Percentiles rank a stretch among this genome's conserved stretches.
Evolutionary conservation across 2,797 vertebrate species (phyloP).

Genomic region (Halcyon leucocephala): DNA sequence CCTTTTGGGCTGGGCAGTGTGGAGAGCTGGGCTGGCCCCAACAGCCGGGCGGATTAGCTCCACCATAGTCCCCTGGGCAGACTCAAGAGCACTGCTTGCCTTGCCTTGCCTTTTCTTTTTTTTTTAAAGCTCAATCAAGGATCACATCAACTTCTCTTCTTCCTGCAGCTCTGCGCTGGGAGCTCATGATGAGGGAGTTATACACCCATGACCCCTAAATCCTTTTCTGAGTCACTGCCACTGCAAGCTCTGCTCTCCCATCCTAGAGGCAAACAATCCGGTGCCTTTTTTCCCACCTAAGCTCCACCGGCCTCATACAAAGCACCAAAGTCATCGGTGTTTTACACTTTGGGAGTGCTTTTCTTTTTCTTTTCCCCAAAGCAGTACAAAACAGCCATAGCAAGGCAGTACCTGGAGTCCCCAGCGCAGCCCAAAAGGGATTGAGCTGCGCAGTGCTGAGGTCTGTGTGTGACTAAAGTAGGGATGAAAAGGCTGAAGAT

Average conservation of each 20-base stretch:
- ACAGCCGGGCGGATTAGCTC: rapidly evolving
- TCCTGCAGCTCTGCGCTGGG: not conserved
- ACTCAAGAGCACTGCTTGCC: not conserved
- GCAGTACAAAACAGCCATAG: not conserved
- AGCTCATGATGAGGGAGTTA: constrained; percentile 59
- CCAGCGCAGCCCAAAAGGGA: not conserved
- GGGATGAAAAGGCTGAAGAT: not conserved
- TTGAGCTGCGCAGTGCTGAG: rapidly evolving
- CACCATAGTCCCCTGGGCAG: not conserved
- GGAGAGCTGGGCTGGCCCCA: not conserved
- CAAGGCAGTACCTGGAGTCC: rapidly evolving
- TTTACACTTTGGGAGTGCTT: not conserved
- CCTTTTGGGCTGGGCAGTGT: rapidly evolving
- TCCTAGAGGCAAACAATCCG: constrained; percentile 21
- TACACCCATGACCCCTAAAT: constrained; percentile 54
- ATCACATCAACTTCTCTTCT: constrained; percentile 27
- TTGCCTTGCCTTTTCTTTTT: not conserved
- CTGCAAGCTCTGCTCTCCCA: constrained; percentile 44
- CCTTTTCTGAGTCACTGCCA: constrained; percentile 46
- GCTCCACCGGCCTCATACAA: not conserved
- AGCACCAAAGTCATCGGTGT: not conserved
- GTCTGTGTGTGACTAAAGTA: not conserved
- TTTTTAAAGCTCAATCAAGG: constrained; percentile 11
- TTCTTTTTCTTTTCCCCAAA: not conserved
- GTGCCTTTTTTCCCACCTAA: constrained; percentile 33